Evolutionary conservation across 2,113 vertebrate species (phyloP), one percentile per base, ranked within the genome.

Genomic region (Engystomops pustulosus): DNA sequence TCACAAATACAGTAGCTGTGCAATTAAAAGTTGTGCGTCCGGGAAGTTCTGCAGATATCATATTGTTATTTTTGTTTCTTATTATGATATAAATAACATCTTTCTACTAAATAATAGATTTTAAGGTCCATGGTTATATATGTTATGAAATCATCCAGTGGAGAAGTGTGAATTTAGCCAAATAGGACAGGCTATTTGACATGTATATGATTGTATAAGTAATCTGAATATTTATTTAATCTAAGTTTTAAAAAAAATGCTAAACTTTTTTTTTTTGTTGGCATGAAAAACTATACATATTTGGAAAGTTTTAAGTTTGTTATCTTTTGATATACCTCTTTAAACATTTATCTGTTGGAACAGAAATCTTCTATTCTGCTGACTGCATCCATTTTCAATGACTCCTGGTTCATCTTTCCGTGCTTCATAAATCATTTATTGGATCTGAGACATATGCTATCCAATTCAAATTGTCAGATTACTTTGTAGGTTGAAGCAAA

Each of bases 361-460:
- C 36, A 79, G 36, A 79, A 79, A 79, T 79, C 53, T 79, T 79
- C 55, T 65, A 67, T 79, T 67, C 77, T 79, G 58, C 58, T 65
- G 58, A 79, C 55, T 67, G 41, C 55, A 47, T 79, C 58, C 77
- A 79, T 67, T 79, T 79, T 65, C 55, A 79, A 79, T 65, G 34
- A 44, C 36, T 79, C 25, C 23, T 67, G 38, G 38, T 79, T 79
- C 77, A 79, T 79, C 38, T 79, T 45, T 79, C 76, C 20, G 38
- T 65, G 55, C 77, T 67, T 79, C 38, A 79, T 45, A 79, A 60
- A 67, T 47, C 55, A 79, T 79, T 79, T 67, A 65, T 79, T 79
- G 55, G 25, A 32, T 65, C 41, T 79, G 53, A 79, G 53, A 65
- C 34, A 45, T 45, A 79, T 65, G 58, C 55, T 79, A 65, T 79